Evolutionary conservation across 2,797 vertebrate genomes (phyloP), one percentile per base, ranked within the genome.

Genomic region (Coreius guichenoti): DNA sequence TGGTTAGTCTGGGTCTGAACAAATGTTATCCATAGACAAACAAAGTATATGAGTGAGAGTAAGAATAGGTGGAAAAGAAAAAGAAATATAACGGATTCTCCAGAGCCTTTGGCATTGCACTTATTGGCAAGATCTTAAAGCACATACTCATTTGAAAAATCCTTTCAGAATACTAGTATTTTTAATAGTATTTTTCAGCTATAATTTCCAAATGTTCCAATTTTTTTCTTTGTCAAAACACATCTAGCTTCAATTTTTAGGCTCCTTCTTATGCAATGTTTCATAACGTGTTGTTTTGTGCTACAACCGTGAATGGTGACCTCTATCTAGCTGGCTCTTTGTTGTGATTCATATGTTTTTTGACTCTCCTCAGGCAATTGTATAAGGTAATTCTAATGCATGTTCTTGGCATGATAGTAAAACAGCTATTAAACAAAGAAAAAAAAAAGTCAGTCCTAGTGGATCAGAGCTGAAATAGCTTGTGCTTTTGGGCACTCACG

Each of bases 1-100:
- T 96, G 95, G 93, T 95, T 95, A 93, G 94, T 95, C 94, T 95
- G 95, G 95, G 94, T 95, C 92, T 94, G 93, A 93, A 95, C 95
- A 95, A 92, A 91, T 92, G 95, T 93, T 91, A 88, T 94, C 93
- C 92, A 90, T 87, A 87, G 69, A 90, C 80, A 73, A 89, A 91
- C 31, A 86, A 86, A 73, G 77, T 39, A 36, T 79, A 82, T 84
- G 87, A 88, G 80, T 88, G 88, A 92, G 91, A 92, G 84, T 94
- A n/a, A 87, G 73, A 89, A 58, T 73, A 79, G 79, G 26, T 69
- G 65, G 17, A 86, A 69, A 85, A 72, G 36, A 69, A 80, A 74
- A 33, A 81, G 13, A 49, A 19, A 63, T 43, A 11, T 31, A 16
- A 0, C 14, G 39, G 33, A 39, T 54, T 75, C 29, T 82, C 23